Evolutionary conservation across 2,888 invertebrate species (phyloP).

Genomic region (Clepsis dumicolana): DNA sequence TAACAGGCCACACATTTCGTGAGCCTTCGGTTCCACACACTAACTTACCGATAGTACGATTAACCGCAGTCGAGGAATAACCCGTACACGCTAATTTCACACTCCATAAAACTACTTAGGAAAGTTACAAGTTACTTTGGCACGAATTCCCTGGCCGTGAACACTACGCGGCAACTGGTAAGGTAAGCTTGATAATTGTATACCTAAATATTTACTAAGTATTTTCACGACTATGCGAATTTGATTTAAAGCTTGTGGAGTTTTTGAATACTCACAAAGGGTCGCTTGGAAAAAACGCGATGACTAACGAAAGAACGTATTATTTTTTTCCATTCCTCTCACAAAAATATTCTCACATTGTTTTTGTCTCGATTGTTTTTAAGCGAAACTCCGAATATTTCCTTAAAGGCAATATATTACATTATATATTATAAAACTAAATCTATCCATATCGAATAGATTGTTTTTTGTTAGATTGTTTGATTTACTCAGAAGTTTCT

Average conservation of each 20-base stretch:
- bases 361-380: not conserved
- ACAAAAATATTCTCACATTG: not conserved
- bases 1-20: conserved; percentile 13
- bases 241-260: conserved; percentile 1
- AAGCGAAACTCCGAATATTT: not conserved
- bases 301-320: not conserved
- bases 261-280: not conserved
- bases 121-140: conserved; percentile 25
- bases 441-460: too few species aligned
- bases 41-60: conserved; percentile 14
- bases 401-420: too few species aligned
- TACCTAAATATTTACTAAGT: conserved; percentile 1
- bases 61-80: not conserved
- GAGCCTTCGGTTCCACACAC: conserved; percentile 12
- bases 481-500: not conserved
- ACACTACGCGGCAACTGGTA: not conserved
- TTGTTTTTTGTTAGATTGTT: too few species aligned
- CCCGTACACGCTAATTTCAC: not conserved
- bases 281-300: not conserved
- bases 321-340: not conserved
- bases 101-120: conserved; percentile 2
- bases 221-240: conserved; percentile 18
- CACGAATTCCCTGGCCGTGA: conserved; percentile 5
- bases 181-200: conserved; percentile 21
- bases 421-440: too few species aligned